phyloP scores from a whole-genome alignment of 2,113 vertebrate species.

The Pholis gunnellus region DNA sequence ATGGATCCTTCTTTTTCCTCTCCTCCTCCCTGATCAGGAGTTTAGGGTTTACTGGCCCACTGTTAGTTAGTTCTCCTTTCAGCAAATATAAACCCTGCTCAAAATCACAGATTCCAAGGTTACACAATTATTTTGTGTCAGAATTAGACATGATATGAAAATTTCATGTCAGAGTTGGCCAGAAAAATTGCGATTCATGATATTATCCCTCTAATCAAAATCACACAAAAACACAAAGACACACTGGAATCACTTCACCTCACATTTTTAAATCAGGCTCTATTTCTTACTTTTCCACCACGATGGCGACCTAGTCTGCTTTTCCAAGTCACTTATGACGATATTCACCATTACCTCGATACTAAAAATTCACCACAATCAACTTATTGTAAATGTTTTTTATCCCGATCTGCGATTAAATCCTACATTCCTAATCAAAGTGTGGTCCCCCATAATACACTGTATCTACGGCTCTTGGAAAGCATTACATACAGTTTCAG shows the following conservation, averaged over 20 bases:
- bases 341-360: background rate
- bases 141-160: too few species aligned
- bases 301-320: too few species aligned
- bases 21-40: slow-evolving; percentile 1
- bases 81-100: background rate
- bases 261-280: background rate
- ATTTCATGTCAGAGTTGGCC: too few species aligned
- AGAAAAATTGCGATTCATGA: background rate
- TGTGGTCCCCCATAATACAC: background rate
- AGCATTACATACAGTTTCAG: too few species aligned
- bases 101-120: background rate
- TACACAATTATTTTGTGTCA: background rate
- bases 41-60: background rate
- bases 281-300: background rate
- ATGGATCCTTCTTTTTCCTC: slow-evolving; percentile 36
- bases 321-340: too few species aligned
- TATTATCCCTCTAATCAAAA: background rate
- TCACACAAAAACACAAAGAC: background rate
- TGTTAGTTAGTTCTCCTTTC: background rate
- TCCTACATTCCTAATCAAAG: background rate
- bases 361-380: background rate
- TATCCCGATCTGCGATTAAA: background rate
- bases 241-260: background rate
- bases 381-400: background rate
- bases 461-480: background rate